Conservation (phyloP, 1,140 invertebrate genomes). For the Galleria mellonella region DNA sequence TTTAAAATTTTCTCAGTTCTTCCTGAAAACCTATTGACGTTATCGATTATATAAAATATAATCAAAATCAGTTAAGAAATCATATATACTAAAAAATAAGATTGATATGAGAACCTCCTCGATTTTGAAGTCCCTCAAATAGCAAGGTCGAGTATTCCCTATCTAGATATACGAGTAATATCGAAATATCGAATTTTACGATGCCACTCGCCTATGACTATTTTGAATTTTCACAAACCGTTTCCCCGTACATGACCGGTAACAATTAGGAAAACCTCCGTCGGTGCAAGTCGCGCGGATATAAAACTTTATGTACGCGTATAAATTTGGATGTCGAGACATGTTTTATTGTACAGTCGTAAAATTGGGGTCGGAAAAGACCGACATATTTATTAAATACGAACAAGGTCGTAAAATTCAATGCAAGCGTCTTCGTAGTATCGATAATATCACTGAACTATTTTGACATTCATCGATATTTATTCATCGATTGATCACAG, state of each 20-base stretch:
- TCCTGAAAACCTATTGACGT: no score
- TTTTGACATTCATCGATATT: constrained; percentile 25
- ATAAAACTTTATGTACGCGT: constrained; percentile 73
- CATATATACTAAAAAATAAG: no score
- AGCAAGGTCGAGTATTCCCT: no score
- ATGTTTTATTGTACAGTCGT: constrained; percentile 71
- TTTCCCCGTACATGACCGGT: constrained; percentile 60
- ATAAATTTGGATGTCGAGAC: constrained; percentile 73
- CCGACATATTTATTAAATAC: constrained; percentile 73
- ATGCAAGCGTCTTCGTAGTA: constrained; percentile 63
- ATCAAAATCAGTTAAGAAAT: no score
- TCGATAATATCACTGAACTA: constrained; percentile 60
- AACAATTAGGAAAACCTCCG: constrained; percentile 64
- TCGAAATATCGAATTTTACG: constrained; percentile 14
- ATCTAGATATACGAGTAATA: no score
- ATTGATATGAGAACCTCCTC: no score
- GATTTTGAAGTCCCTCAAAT: no score
- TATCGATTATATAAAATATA: no score
- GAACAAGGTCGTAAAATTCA: constrained; percentile 66
- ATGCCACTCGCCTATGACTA: constrained; percentile 15
- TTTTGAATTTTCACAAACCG: constrained; percentile 29
- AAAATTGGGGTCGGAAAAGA: constrained; percentile 70
- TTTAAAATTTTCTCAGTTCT: no score
- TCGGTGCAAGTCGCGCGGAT: constrained; percentile 63
- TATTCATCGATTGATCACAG: constrained; percentile 13